These are phyloP conservation scores for Frieseomelitta varia DNA, from an alignment of 1,140 invertebrate genomes.

Conservation along the genomic window DNA sequence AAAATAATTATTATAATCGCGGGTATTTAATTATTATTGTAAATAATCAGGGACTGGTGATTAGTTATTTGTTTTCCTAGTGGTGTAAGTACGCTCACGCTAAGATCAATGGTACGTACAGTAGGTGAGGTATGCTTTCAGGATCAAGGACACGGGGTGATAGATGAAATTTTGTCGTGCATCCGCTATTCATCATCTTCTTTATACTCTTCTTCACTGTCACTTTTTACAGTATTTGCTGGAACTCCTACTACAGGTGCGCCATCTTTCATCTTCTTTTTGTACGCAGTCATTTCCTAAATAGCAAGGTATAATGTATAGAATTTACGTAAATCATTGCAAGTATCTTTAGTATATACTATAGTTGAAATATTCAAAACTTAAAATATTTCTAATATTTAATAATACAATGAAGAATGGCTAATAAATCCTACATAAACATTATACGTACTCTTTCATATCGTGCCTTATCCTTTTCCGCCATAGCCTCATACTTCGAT, in stretches of 20 bases:
- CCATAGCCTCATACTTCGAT: conserved; percentile 95
- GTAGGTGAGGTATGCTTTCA: conserved; percentile 82
- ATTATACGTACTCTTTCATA: conserved; percentile 92
- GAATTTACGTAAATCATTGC: neutral
- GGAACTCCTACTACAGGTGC: conserved; percentile 80
- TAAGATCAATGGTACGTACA: conserved; percentile 83
- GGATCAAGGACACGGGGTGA: conserved; percentile 82
- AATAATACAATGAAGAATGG: neutral
- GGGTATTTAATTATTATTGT: conserved; percentile 79
- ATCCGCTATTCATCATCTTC: conserved; percentile 82
- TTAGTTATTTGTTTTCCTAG: conserved; percentile 81
- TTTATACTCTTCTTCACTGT: conserved; percentile 81
- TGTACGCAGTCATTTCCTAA: conserved; percentile 87
- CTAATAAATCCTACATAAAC: neutral
- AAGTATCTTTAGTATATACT: neutral
- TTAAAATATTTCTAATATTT: neutral
- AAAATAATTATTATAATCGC: conserved; percentile 81
- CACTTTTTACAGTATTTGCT: conserved; percentile 83
- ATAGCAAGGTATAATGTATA: conserved; percentile 2
- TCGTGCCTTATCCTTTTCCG: conserved; percentile 96
- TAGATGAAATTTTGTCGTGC: conserved; percentile 79
- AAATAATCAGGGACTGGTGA: conserved; percentile 79
- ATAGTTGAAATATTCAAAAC: neutral
- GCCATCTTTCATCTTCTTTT: conserved; percentile 86
- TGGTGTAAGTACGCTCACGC: conserved; percentile 82